phyloP scores from a whole-genome alignment of 1,140 invertebrate genomes.

The Dolichoris vasculosae region DNA sequence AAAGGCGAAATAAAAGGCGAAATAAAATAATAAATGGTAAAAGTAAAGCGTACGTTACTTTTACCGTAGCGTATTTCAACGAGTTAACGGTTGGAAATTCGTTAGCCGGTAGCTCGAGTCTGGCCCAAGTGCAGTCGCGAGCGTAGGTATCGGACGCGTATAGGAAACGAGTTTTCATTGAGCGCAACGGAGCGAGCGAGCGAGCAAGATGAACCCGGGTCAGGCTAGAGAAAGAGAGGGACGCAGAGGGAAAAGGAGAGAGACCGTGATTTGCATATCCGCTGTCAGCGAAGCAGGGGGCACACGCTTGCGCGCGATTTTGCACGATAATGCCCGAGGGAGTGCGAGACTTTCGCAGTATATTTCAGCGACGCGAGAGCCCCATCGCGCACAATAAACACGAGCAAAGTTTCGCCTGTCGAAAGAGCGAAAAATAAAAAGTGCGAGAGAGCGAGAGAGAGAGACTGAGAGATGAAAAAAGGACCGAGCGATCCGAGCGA shows the following conservation, averaged over 20 bases:
- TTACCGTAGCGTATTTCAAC: conserved; percentile 19
- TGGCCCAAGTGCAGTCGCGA: conserved; percentile 45
- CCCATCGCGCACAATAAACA: conserved; percentile 37
- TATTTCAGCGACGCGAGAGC: neutral
- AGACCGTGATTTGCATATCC: conserved; percentile 69
- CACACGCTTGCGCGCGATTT: conserved; percentile 60
- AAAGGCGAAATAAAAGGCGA: too few species aligned
- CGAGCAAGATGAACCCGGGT: conserved; percentile 35
- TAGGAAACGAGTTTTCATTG: conserved; percentile 64
- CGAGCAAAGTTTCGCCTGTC: neutral
- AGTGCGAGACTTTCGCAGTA: conserved; percentile 34
- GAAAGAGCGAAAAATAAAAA: neutral
- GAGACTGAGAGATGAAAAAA: neutral
- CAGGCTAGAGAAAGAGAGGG: neutral
- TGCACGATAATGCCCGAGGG: conserved; percentile 59
- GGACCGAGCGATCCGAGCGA: too few species aligned
- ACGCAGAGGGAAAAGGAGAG: neutral
- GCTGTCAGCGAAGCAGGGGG: conserved; percentile 64
- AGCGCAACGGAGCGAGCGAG: conserved; percentile 47
- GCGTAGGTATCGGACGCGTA: conserved; percentile 11
- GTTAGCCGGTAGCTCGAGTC: conserved; percentile 35
- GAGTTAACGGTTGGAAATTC: conserved; percentile 33
- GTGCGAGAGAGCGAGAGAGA: conserved; percentile 24
- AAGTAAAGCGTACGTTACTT: neutral
- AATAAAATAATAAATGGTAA: neutral